These are phyloP conservation scores for Drosophila pruinosa DNA, from an alignment of 1,140 invertebrate species.

Conservation along the genomic window DNA sequence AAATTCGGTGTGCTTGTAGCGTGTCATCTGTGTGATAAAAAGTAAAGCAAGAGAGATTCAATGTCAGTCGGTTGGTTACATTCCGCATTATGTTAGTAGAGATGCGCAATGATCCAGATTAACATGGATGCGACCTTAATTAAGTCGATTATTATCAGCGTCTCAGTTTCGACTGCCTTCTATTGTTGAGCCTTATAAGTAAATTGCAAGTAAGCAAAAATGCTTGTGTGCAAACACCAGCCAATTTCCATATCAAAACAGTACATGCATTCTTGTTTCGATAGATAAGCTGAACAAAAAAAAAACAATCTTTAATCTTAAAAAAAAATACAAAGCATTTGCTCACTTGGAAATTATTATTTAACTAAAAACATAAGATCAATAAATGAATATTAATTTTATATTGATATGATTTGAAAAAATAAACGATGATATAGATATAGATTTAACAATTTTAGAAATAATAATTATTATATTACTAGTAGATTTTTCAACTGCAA, in stretches of 20 bases:
- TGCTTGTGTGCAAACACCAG: background rate
- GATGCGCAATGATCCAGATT: slow-evolving; percentile 5
- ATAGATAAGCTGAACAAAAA: background rate
- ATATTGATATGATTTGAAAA: too few species aligned
- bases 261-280: background rate
- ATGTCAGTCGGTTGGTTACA: slow-evolving; percentile 11
- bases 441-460: too few species aligned
- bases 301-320: background rate
- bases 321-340: background rate
- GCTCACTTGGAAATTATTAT: too few species aligned
- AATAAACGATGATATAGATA: too few species aligned
- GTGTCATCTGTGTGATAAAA: slow-evolving; percentile 89
- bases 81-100: background rate
- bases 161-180: background rate
- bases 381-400: too few species aligned
- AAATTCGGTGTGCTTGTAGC: slow-evolving; percentile 93
- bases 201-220: slow-evolving; percentile 14
- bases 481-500: too few species aligned
- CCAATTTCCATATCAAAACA: background rate
- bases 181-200: background rate
- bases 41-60: slow-evolving; percentile 12
- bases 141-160: slow-evolving; percentile 9
- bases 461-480: too few species aligned
- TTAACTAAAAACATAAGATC: too few species aligned
- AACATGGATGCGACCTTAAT: slow-evolving; percentile 14